Percentiles rank a stretch among this genome's conserved stretches.
Evolutionary conservation across 2,113 vertebrate genomes (phyloP).

Genomic region (Pardalotus punctatus): DNA sequence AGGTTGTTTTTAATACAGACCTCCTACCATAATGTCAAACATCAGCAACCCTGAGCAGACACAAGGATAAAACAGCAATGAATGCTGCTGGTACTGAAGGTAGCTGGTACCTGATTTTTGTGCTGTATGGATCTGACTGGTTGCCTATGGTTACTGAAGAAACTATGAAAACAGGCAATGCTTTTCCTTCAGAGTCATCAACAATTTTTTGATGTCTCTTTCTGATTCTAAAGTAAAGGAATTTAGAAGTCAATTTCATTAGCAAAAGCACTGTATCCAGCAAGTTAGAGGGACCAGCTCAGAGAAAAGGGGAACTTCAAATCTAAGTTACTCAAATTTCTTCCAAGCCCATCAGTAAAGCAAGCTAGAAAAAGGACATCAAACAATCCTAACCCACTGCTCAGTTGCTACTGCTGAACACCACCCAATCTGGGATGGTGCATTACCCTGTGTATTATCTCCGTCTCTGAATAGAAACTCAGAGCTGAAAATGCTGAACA

Average conservation of each 20-base stretch:
- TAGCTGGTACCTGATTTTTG: background rate
- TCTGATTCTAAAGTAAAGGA: background rate
- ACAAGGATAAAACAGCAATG: background rate
- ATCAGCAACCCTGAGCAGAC: background rate
- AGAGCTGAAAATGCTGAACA: background rate
- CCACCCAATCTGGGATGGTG: background rate
- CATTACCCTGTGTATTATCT: background rate
- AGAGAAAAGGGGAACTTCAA: background rate
- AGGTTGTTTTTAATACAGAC: background rate
- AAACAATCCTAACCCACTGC: background rate
- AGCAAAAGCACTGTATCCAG: background rate
- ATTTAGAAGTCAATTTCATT: background rate
- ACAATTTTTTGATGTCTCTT: background rate
- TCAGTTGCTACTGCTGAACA: fast-evolving
- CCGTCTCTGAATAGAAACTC: background rate
- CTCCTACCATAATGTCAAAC: background rate
- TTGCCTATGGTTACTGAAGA: background rate
- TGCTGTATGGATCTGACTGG: background rate
- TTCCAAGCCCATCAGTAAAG: background rate
- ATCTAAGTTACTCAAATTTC: background rate
- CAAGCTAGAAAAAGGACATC: background rate
- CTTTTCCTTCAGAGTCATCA: background rate
- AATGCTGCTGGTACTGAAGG: background rate
- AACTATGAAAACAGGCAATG: background rate
- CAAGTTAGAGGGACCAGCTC: background rate